phyloP scores from a whole-genome alignment of 2,888 invertebrate species.

The Palloptera scutellata region DNA sequence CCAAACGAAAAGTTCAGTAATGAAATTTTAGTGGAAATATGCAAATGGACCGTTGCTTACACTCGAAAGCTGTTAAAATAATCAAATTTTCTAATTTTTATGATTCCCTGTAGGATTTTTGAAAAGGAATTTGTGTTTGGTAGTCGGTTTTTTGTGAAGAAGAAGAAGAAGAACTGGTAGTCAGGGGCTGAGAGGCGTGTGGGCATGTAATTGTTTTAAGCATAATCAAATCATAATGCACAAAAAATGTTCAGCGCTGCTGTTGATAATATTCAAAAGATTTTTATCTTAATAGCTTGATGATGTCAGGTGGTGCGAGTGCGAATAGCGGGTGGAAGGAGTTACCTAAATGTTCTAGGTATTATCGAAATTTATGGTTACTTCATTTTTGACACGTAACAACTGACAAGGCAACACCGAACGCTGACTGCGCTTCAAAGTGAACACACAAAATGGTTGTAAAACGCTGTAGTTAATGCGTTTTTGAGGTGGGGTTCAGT shows the following conservation, averaged over 20 bases:
- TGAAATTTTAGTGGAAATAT: slow-evolving; percentile 40
- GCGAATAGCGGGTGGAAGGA: no score
- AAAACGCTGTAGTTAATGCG: slow-evolving; percentile 32
- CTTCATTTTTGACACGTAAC: slow-evolving; percentile 15
- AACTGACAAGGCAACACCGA: not conserved
- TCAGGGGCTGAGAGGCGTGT: not conserved
- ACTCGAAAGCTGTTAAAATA: slow-evolving; percentile 47
- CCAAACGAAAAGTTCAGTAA: not conserved
- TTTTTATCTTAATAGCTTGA: no score
- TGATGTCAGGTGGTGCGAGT: no score
- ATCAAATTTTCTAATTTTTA: slow-evolving; percentile 61
- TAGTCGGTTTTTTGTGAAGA: not conserved
- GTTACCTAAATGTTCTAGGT: no score
- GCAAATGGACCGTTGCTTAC: slow-evolving; percentile 45
- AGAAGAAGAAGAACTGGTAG: no score
- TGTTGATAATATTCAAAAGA: slow-evolving; percentile 12
- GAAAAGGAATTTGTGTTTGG: not conserved
- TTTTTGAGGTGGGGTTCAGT: slow-evolving; percentile 32
- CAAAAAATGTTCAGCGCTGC: slow-evolving; percentile 30
- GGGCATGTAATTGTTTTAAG: slow-evolving; percentile 38
- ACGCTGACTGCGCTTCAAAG: not conserved
- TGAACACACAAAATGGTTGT: slow-evolving; percentile 27
- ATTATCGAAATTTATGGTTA: not conserved
- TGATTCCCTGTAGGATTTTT: slow-evolving; percentile 47
- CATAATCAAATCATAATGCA: slow-evolving; percentile 45